Evolutionary conservation across 2,888 invertebrate genomes (phyloP).

Genomic region (Yponomeuta sedellus): DNA sequence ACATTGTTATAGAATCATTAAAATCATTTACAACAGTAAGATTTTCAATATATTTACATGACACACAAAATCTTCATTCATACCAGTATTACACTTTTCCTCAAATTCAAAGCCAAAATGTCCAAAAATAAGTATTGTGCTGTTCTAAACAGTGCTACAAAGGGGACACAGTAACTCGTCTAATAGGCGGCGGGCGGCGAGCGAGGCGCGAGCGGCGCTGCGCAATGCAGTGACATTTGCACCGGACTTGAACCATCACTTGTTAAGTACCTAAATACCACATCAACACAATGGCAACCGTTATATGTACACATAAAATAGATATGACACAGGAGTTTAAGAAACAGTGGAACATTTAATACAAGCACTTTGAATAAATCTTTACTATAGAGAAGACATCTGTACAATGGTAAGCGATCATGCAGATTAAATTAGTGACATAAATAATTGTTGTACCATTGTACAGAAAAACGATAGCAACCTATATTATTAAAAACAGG

Average conservation of each 20-base stretch:
- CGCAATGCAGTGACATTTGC: neutral
- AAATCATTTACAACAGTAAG: neutral
- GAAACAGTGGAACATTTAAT: neutral
- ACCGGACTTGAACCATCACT: neutral
- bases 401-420: neutral
- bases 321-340: neutral
- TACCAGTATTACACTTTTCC: neutral
- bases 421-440: too few species aligned
- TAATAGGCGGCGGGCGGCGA: neutral
- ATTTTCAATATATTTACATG: neutral
- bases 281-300: neutral
- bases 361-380: neutral
- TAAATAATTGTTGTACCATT: too few species aligned
- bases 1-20: neutral
- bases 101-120: neutral
- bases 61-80: neutral
- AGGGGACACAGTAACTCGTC: neutral
- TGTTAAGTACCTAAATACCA: neutral
- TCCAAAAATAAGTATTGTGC: neutral
- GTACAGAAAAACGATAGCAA: neutral
- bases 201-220: neutral
- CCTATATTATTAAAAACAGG: slow-evolving; percentile 6
- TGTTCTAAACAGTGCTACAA: neutral
- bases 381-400: neutral
- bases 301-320: neutral